Evolutionary conservation across 2,113 vertebrate genomes (phyloP).

Genomic region (Hipposideros armiger): DNA sequence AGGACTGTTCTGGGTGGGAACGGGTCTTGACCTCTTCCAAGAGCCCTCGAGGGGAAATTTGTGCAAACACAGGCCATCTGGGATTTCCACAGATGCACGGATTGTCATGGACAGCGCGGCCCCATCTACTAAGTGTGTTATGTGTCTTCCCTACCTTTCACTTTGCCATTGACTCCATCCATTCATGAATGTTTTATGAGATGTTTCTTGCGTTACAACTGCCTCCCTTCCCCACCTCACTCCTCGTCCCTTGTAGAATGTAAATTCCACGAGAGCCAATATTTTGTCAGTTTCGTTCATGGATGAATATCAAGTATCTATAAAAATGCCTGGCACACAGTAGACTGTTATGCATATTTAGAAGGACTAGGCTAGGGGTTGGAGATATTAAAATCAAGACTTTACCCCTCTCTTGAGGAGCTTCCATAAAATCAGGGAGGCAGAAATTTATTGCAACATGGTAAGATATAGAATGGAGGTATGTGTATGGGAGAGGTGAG

Average conservation of each 20-base stretch:
- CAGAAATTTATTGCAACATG: too few relatives aligned
- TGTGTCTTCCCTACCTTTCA: not conserved
- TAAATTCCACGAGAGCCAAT: not conserved
- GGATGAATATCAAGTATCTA: not conserved
- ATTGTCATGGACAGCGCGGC: not conserved
- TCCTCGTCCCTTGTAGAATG: not conserved
- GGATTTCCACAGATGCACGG: not conserved
- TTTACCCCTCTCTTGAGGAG: not conserved
- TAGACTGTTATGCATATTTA: not conserved
- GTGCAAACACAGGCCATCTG: not conserved
- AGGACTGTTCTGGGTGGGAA: not conserved
- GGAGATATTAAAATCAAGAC: not conserved
- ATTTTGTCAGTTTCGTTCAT: slow-evolving; percentile 3
- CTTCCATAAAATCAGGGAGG: not conserved
- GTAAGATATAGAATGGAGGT: not conserved
- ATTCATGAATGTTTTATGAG: not conserved
- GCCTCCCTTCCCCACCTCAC: not conserved
- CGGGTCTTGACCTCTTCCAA: not conserved
- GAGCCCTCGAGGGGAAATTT: not conserved
- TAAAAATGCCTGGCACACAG: not conserved
- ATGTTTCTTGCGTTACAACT: not conserved
- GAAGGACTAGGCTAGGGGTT: not conserved
- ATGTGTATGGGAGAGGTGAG: not conserved
- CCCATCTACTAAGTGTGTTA: rapidly evolving
- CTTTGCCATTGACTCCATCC: not conserved